These are phyloP conservation scores for Parapsyche elsis DNA, from an alignment of 1,140 invertebrate genomes.

Conservation along the genomic window DNA sequence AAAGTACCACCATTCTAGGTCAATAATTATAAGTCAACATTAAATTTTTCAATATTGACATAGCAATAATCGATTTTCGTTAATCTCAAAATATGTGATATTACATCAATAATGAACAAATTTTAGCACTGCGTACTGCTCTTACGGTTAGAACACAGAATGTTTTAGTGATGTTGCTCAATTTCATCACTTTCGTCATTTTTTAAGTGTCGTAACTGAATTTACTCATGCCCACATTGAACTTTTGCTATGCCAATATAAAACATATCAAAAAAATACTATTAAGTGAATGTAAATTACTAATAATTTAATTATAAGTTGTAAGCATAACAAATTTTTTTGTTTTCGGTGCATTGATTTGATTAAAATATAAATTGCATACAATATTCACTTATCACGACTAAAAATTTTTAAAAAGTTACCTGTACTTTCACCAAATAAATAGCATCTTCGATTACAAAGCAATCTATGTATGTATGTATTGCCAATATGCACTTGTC, in stretches of 20 bases:
- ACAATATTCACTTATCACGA: too few species aligned
- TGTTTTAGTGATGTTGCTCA: too few species aligned
- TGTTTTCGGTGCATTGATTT: too few species aligned
- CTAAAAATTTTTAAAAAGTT: too few species aligned
- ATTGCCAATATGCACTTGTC: too few species aligned
- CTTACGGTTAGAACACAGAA: neutral
- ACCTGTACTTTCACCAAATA: too few species aligned
- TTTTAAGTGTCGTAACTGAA: neutral
- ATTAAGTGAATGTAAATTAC: slow-evolving; percentile 17
- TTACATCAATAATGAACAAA: neutral
- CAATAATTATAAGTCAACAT: neutral
- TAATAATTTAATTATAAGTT: slow-evolving; percentile 19
- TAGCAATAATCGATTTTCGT: slow-evolving; percentile 25
- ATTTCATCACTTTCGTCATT: too few species aligned
- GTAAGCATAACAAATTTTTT: neutral
- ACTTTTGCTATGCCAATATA: slow-evolving; percentile 40
- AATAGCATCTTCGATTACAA: too few species aligned
- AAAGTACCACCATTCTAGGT: too few species aligned
- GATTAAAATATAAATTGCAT: too few species aligned
- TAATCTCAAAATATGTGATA: neutral
- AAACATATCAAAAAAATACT: slow-evolving; percentile 41
- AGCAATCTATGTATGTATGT: too few species aligned
- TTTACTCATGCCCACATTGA: neutral
- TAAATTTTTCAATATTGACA: slow-evolving; percentile 29
- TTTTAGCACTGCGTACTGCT: neutral